These are phyloP conservation scores for Taenioides sp. DNA, from an alignment of 2,797 vertebrate species.

Conservation along the genomic window DNA sequence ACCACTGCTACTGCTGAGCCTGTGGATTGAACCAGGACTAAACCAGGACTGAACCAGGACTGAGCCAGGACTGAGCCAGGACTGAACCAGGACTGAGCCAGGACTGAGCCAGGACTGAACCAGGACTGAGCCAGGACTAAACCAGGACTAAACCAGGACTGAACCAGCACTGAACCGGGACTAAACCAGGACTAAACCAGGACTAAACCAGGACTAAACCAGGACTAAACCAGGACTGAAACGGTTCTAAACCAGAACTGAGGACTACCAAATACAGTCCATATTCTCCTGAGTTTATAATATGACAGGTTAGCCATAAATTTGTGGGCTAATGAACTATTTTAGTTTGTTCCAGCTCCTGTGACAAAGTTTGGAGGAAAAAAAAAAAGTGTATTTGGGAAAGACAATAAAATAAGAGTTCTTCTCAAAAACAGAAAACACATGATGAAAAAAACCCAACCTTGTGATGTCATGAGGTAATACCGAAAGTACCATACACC, in stretches of 20 bases:
- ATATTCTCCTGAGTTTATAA: background rate
- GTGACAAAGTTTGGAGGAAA: background rate
- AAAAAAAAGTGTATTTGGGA: background rate
- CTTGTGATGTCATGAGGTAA: too few relatives aligned
- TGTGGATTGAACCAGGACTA: background rate
- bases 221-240: too few relatives aligned
- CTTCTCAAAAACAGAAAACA: too few relatives aligned
- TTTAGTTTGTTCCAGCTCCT: background rate
- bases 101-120: background rate
- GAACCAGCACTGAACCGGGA: background rate
- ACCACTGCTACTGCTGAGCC: background rate
- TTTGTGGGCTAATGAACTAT: background rate
- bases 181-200: too few relatives aligned
- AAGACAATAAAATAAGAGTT: too few relatives aligned
- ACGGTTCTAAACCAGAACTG: background rate
- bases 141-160: too few relatives aligned
- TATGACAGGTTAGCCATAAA: background rate
- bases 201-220: too few relatives aligned
- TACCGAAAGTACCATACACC: too few relatives aligned
- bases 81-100: background rate
- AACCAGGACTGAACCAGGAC: background rate
- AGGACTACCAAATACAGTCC: background rate
- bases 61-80: background rate
- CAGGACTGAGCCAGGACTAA: background rate
- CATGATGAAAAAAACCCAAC: too few relatives aligned